Base-by-base conservation (phyloP, 2,888 invertebrate species). In the Steinernema hermaphroditum region DNA sequence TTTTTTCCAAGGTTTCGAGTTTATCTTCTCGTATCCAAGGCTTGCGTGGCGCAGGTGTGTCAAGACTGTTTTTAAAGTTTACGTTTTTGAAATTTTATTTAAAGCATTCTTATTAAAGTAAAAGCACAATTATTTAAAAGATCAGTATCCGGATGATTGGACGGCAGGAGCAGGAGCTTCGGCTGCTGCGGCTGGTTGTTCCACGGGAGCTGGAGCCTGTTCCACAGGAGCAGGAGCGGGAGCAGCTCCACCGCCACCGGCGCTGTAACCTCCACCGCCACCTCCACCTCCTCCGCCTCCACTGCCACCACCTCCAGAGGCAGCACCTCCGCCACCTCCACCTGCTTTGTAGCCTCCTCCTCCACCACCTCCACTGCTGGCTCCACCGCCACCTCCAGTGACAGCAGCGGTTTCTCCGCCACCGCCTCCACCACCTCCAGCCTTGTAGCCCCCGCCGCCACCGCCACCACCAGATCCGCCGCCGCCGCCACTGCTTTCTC, bases 281-380 rank as follows among this genome's bases (percentile, higher is more conserved):
- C 46, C 46, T 46, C 46, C 46, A 46, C 43, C 43, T 41, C 24
- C 14, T 19, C 19, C 19, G 19, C 1, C 22, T 34, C 19, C 68
- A 8, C 68, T 34, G 29, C 41, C 16, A 22, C 70, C 22, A 24
- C 43, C 43, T 0, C 19, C n/a, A 27, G 62, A 16, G 14, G 34
- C 72, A 32, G 50, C 72, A 19, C 71, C 71, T 9, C 46, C 44
- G 27, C 44, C 46, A 19, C 22, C 29, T 27, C 29, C 43, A 27
- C 24, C 12, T n/a, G n/a, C n/a, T n/a, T n/a, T n/a, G n/a, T n/a
- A n/a, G 24, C 41, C 43, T 29, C 24, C 24, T 24, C 46, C 70
- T 19, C 6, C 49, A 34, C 49, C 44, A 29, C 27, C 22, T 32
- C 44, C 49, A 34, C n/a, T n/a, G n/a, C n/a, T n/a, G n/a, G n/a